phyloP scores from a whole-genome alignment of 2,797 vertebrate species.

The Mus minutoides region DNA sequence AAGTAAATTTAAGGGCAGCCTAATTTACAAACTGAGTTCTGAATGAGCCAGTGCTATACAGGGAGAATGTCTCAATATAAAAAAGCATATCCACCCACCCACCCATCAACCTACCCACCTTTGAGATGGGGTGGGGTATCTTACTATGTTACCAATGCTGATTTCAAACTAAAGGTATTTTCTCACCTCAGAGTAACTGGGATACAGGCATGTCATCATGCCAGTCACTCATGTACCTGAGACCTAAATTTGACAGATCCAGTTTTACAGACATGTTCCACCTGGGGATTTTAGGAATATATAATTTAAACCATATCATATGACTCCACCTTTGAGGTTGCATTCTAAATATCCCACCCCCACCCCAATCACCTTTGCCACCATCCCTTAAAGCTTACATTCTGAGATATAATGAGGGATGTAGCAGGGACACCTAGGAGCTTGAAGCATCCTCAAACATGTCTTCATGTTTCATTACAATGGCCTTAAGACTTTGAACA shows the following conservation, averaged over 20 bases:
- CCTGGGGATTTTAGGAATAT: background rate
- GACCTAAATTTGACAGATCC: background rate
- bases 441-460: background rate
- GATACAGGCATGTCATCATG: background rate
- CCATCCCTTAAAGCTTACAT: background rate
- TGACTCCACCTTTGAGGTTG: constrained; percentile 9
- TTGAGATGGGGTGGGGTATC: background rate
- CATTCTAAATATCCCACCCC: background rate
- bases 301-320: background rate
- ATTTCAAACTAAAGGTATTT: background rate
- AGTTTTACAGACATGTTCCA: background rate
- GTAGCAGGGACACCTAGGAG: background rate
- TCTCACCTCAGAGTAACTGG: background rate
- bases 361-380: background rate
- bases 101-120: background rate
- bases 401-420: background rate
- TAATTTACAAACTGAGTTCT: background rate
- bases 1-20: background rate
- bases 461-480: background rate
- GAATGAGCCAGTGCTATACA: background rate
- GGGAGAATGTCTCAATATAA: background rate
- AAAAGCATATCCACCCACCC: background rate
- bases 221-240: background rate
- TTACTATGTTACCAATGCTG: background rate
- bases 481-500: background rate